Conservation (phyloP, 1,140 invertebrate genomes). For the Oreohelix idahoensis region DNA sequence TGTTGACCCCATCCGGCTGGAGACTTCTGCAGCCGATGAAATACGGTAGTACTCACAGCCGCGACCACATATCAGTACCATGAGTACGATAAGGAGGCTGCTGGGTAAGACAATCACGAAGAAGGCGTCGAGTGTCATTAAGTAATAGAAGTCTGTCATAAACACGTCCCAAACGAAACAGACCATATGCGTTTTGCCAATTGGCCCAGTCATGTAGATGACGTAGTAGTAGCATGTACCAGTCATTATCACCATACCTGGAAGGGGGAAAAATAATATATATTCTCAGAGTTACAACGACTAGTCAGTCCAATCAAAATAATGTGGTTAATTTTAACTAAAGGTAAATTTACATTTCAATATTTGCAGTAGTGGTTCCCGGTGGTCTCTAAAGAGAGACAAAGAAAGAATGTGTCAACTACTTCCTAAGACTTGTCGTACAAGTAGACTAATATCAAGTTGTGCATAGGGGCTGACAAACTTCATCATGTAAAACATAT, state of each 20-base stretch:
- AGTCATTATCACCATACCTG: slow-evolving; percentile 47
- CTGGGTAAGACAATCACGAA: slow-evolving; percentile 51
- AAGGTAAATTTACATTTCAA: too few species aligned
- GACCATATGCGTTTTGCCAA: background rate
- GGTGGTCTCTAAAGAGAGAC: too few species aligned
- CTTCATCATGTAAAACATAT: too few species aligned
- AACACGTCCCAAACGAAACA: slow-evolving; percentile 43
- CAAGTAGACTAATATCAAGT: too few species aligned
- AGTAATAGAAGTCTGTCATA: slow-evolving; percentile 26
- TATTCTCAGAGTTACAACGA: background rate
- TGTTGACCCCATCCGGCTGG: background rate
- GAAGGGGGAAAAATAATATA: too few species aligned
- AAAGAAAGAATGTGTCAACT: too few species aligned
- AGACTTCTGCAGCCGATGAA: slow-evolving; percentile 37
- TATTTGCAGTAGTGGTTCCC: too few species aligned
- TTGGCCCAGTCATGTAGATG: slow-evolving; percentile 51
- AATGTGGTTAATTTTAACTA: too few species aligned
- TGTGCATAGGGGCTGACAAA: too few species aligned
- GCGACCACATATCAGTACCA: slow-evolving; percentile 44
- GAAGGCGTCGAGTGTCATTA: slow-evolving; percentile 48
- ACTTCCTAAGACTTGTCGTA: too few species aligned
- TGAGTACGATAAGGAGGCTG: slow-evolving; percentile 43
- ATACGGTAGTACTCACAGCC: slow-evolving; percentile 46
- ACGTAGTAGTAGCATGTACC: slow-evolving; percentile 54
- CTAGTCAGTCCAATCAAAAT: too few species aligned